Conservation (phyloP, 1,140 invertebrate genomes). For the Campoletis sonorensis region DNA sequence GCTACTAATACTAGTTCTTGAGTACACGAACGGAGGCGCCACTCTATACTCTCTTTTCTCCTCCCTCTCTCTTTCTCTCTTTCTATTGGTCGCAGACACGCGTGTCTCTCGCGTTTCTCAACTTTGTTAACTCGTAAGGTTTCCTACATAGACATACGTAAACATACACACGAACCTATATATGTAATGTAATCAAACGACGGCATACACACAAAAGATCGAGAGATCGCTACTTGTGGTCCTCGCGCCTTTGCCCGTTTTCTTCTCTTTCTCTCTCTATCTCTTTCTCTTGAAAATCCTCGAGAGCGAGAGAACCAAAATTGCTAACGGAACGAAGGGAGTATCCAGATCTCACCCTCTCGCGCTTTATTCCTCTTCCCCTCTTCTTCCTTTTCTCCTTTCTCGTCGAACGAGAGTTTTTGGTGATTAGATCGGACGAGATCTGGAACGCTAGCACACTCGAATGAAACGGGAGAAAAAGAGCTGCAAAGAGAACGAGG, state of each 20-base stretch:
- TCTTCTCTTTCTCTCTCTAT: constrained; percentile 1
- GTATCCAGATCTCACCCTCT: constrained; percentile 15
- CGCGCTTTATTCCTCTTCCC: not conserved
- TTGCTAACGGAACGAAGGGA: constrained; percentile 62
- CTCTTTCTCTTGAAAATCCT: not conserved
- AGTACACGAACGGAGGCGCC: constrained; percentile 18
- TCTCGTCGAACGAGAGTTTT: constrained; percentile 19
- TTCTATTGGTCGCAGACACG: not conserved
- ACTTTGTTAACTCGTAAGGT: constrained; percentile 69
- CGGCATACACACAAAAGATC: constrained; percentile 47
- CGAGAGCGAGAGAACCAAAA: constrained; percentile 23
- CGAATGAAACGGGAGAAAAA: constrained; percentile 4
- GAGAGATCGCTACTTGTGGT: constrained; percentile 19
- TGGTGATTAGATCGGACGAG: constrained; percentile 47
- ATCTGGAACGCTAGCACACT: constrained; percentile 15
- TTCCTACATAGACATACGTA: constrained; percentile 32
- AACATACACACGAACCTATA: not conserved
- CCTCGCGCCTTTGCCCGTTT: constrained; percentile 4
- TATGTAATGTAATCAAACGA: not conserved
- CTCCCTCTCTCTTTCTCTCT: not conserved
- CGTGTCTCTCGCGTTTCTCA: constrained; percentile 62
- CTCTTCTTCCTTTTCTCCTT: not conserved
- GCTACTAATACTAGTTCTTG: constrained; percentile 37
- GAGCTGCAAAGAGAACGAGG: constrained; percentile 43
- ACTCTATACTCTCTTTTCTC: constrained; percentile 11